Conservation (phyloP, 2,113 vertebrate genomes). For the Percopsis transmontana region DNA sequence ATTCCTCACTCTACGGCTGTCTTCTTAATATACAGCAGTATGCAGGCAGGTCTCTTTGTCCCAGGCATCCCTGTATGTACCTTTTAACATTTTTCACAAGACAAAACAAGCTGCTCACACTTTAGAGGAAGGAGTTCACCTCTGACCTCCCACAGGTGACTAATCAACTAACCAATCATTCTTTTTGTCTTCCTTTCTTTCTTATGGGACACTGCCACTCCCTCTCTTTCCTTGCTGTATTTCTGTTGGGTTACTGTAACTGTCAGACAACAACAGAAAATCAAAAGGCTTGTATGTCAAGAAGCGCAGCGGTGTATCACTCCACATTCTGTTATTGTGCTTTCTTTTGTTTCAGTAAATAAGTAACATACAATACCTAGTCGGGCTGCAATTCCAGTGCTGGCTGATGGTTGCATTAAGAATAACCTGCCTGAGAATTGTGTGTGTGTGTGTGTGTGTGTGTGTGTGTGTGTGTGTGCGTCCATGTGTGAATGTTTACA, state of each 20-base stretch:
- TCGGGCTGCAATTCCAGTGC: too few relatives aligned
- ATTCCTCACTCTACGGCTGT: slow-evolving; percentile 63
- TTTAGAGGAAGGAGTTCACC: slow-evolving; percentile 34
- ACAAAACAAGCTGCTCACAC: slow-evolving; percentile 64
- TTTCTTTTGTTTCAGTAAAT: slow-evolving; percentile 44
- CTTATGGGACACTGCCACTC: background rate
- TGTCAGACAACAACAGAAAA: slow-evolving; percentile 71
- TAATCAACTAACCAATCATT: background rate
- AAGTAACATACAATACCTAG: slow-evolving; percentile 35
- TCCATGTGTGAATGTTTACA: background rate
- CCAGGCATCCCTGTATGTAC: slow-evolving; percentile 53
- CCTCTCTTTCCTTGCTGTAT: slow-evolving; percentile 3
- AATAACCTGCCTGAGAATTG: background rate
- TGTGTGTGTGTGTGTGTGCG: background rate
- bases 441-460: slow-evolving; percentile 10
- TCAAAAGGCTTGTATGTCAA: slow-evolving; percentile 84
- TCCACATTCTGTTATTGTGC: slow-evolving; percentile 9
- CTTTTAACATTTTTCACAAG: slow-evolving; percentile 61
- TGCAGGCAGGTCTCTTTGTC: slow-evolving; percentile 64
- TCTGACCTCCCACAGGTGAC: slow-evolving; percentile 17
- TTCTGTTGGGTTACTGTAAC: slow-evolving; percentile 37
- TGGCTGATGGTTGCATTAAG: slow-evolving; percentile 16
- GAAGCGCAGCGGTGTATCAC: slow-evolving; percentile 49
- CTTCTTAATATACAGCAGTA: slow-evolving; percentile 67
- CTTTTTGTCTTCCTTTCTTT: slow-evolving; percentile 1